Conservation (phyloP, 2,888 invertebrate genomes). For the Lochmaea crataegi region DNA sequence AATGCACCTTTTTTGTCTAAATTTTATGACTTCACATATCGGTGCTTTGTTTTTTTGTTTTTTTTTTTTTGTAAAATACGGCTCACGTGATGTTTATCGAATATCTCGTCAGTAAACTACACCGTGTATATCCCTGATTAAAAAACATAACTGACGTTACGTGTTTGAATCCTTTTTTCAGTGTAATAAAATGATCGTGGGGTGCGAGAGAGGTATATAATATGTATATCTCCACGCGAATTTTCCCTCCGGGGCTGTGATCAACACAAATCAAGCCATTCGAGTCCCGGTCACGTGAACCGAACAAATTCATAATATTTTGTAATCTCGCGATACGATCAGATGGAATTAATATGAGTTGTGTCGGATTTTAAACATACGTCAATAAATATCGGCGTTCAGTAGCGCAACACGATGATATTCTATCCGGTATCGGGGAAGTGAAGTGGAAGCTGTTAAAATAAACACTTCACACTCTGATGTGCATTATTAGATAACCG, state of each 20-base stretch:
- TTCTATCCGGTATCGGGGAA: conserved; percentile 1
- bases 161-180: background rate
- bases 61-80: too few species aligned
- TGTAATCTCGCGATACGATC: conserved; percentile 35
- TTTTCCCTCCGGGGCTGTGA: conserved; percentile 23
- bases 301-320: conserved; percentile 36
- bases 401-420: conserved; percentile 11
- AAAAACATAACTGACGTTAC: background rate
- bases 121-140: background rate
- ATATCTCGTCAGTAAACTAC: background rate
- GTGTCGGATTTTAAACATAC: conserved; percentile 32
- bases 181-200: background rate
- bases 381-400: conserved; percentile 16
- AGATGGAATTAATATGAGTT: conserved; percentile 34
- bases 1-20: too few species aligned
- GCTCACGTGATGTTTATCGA: too few species aligned
- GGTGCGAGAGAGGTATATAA: conserved; percentile 2
- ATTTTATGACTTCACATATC: too few species aligned
- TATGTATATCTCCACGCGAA: conserved; percentile 9
- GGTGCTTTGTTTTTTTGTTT: too few species aligned
- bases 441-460: conserved; percentile 1
- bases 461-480: background rate
- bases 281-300: conserved; percentile 31
- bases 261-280: conserved; percentile 36
- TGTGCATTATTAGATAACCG: background rate